Conservation (phyloP, 2,888 invertebrate species). For the Rambutsinella grinnellia region DNA sequence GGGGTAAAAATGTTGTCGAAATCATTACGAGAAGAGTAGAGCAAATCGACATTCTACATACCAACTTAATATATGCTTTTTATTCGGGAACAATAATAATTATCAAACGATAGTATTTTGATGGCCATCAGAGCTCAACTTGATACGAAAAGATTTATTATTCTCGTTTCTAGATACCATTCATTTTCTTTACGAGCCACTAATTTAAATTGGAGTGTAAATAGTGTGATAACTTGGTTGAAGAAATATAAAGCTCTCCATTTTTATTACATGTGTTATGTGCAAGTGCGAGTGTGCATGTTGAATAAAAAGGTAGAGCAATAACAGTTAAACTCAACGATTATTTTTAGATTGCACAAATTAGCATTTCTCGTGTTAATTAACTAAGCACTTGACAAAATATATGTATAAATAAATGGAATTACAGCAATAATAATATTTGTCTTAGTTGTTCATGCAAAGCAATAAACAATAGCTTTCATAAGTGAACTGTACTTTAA, state of each 20-base stretch:
- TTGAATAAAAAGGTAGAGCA: constrained; percentile 14
- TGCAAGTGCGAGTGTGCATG: background rate
- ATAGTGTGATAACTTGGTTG: constrained; percentile 8
- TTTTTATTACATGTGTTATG: background rate
- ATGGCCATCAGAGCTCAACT: too few relatives aligned
- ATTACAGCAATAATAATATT: background rate
- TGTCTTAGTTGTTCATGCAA: background rate
- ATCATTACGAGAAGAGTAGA: too few relatives aligned
- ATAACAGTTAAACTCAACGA: constrained; percentile 35
- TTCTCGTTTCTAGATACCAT: background rate
- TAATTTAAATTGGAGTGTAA: background rate
- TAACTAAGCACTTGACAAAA: background rate
- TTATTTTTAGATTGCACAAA: constrained; percentile 9
- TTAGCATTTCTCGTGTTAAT: background rate
- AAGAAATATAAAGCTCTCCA: background rate
- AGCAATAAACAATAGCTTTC: constrained; percentile 38
- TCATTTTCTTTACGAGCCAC: background rate
- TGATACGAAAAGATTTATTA: too few relatives aligned
- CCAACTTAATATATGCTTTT: too few relatives aligned
- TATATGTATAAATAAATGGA: background rate
- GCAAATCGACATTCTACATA: too few relatives aligned
- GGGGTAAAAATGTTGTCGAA: too few relatives aligned
- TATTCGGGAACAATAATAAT: too few relatives aligned
- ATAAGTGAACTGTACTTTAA: too few relatives aligned
- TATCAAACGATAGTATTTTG: too few relatives aligned